Percentiles rank a stretch among this genome's conserved stretches.
Evolutionary conservation across 2,797 vertebrate genomes (phyloP).

Genomic region (Enteromius treurensis): DNA sequence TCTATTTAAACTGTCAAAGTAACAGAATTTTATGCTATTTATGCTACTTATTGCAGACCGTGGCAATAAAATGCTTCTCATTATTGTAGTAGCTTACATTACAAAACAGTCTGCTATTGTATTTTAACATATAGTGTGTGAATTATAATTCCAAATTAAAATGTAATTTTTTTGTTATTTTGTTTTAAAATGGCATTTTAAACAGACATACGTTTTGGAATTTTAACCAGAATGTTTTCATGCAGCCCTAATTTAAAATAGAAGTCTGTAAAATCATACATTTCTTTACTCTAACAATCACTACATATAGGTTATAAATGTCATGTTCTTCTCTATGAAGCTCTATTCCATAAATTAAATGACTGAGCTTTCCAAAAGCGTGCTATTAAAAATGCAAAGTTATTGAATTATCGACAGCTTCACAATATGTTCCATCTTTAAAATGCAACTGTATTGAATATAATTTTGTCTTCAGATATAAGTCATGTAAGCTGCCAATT

Average conservation of each 20-base stretch:
- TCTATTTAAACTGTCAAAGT: background rate
- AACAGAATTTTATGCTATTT: too few species aligned
- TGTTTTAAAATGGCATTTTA: background rate
- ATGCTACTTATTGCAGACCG: too few species aligned
- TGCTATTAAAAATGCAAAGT: background rate
- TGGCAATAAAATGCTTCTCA: too few species aligned
- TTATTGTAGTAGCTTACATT: too few species aligned
- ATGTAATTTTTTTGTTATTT: background rate
- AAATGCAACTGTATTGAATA: slow-evolving; percentile 4
- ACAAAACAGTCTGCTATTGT: too few species aligned
- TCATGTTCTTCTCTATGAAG: background rate
- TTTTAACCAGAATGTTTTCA: too few species aligned
- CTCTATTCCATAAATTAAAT: background rate
- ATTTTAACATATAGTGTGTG: too few species aligned
- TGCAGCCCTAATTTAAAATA: too few species aligned
- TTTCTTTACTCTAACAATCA: too few species aligned
- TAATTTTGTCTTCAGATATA: slow-evolving; percentile 1
- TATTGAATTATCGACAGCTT: slow-evolving; percentile 1
- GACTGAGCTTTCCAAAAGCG: background rate
- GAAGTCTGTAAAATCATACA: too few species aligned
- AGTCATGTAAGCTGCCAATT: slow-evolving; percentile 1
- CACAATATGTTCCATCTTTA: background rate
- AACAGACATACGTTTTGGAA: too few species aligned
- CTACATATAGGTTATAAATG: background rate
- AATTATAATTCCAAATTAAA: background rate